A percentile compares a stretch with the other conserved stretches of the same genome.
Evolutionary conservation across 2,113 vertebrate species (phyloP).

Genomic region (Etheostoma cragini): DNA sequence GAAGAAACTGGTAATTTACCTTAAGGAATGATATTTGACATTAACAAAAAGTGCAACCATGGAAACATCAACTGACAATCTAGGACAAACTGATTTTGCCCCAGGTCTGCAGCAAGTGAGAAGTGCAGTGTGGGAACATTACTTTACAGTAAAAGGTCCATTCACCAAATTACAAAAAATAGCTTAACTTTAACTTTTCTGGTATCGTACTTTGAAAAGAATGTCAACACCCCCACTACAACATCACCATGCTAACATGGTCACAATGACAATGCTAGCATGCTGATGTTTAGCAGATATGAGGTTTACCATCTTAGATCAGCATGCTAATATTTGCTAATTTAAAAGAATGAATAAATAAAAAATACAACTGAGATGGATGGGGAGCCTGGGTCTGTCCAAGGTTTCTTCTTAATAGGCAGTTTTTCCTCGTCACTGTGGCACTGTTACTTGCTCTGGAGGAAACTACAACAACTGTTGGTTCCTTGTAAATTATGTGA

Average conservation of each 20-base stretch:
- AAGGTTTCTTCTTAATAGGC: too few species aligned
- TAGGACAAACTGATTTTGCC: neutral
- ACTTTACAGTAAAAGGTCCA: neutral
- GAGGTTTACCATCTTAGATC: neutral
- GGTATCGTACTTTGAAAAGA: neutral
- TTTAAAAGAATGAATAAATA: neutral
- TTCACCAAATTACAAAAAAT: neutral
- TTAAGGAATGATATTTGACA: neutral
- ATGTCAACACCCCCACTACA: too few species aligned
- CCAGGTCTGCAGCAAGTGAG: neutral
- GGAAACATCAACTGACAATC: conserved; percentile 1
- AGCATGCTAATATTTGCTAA: neutral
- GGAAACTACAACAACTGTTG: too few species aligned
- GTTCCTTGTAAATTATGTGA: too few species aligned
- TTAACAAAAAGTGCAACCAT: neutral
- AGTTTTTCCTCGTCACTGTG: too few species aligned
- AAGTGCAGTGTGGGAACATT: neutral
- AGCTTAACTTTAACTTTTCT: neutral
- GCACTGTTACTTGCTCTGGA: too few species aligned
- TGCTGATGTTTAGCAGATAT: neutral
- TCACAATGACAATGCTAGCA: neutral
- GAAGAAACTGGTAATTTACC: neutral
- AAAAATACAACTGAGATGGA: neutral
- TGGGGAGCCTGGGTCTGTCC: too few species aligned
- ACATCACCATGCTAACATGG: neutral